Evolutionary conservation across 1,140 invertebrate species (phyloP).

Genomic region (Drosophila azteca): DNA sequence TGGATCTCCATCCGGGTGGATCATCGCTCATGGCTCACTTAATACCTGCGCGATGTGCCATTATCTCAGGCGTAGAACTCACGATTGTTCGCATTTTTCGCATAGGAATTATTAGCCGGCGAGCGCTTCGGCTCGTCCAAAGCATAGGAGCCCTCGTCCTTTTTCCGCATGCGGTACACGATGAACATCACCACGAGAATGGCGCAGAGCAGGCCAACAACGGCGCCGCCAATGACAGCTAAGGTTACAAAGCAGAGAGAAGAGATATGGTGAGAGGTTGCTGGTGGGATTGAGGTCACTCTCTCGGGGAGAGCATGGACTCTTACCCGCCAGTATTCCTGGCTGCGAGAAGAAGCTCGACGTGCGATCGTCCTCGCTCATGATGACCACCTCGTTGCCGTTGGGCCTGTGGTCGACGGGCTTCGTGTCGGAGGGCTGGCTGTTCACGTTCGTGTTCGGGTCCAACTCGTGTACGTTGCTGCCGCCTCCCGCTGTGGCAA

Average conservation of each 20-base stretch:
- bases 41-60: constrained; percentile 77
- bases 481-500: constrained; percentile 48
- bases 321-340: constrained; percentile 94
- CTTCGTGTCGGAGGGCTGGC: constrained; percentile 77
- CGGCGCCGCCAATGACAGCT: constrained; percentile 99
- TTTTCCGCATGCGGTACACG: constrained; percentile 99
- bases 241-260: constrained; percentile 44
- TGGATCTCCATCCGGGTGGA: constrained; percentile 21
- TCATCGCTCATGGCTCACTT: constrained; percentile 49
- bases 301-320: too few species aligned
- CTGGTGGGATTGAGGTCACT: too few species aligned
- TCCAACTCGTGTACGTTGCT: constrained; percentile 76
- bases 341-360: constrained; percentile 97
- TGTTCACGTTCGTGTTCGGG: constrained; percentile 74
- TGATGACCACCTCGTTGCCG: constrained; percentile 88
- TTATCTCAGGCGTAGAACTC: constrained; percentile 97
- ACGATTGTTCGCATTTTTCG: constrained; percentile 94
- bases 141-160: constrained; percentile 99
- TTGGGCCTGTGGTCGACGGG: constrained; percentile 62
- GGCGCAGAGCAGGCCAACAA: constrained; percentile 97
- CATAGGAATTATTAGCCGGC: constrained; percentile 94
- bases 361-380: constrained; percentile 92
- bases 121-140: constrained; percentile 98
- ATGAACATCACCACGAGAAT: constrained; percentile 99
- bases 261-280: too few species aligned